Base-by-base conservation (phyloP, 2,797 vertebrate genomes). In the Staurois parvus region DNA sequence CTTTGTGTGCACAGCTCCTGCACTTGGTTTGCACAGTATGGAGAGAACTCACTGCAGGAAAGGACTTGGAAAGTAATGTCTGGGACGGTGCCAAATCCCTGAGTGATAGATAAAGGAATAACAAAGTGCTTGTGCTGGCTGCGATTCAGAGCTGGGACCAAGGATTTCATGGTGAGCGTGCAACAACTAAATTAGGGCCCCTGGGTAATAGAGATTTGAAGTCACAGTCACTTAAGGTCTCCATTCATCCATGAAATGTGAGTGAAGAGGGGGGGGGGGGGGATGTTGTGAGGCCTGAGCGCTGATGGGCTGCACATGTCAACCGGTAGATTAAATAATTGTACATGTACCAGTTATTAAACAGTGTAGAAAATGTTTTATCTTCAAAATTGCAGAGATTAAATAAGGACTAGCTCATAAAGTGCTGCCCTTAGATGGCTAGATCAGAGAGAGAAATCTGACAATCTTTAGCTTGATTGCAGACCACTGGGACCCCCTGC, bases 151-250 rank as follows among this genome's bases (percentile, higher is more conserved):
- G 62, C 81, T 75, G 70, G 81, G 42, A 75, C 81, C 70, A 83
- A 64, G 69, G 81, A 87, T 84, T 87, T 87, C 81, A 87, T 84
- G 70, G 85, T 70, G 76, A 87, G 81, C 69, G 21, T 87, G 75
- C 68, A 81, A 79, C 85, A 83, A 72, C 76, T 83, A 83, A 87
- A 87, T 87, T 75, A 87, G 76, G 76, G 85, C 75, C 81, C 68
- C 85, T 83, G 85, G 85, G 85, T 79, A 84, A 79, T 87, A 77
- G 81, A 83, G 85, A 87, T 83, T 87, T 83, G 69, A 83, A 87
- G 85, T 84, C 85, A 75, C 81, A 87, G 85, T 87, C 81, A 87
- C 81, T 87, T 84, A 87, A 87, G 81, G 75, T 79, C 81, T 84
- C 76, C 62, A 79, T 83, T 87, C 81, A 87, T 52, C 76, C 81